Base-by-base conservation (phyloP, 1,140 invertebrate species). In the Procambarus clarkii region DNA sequence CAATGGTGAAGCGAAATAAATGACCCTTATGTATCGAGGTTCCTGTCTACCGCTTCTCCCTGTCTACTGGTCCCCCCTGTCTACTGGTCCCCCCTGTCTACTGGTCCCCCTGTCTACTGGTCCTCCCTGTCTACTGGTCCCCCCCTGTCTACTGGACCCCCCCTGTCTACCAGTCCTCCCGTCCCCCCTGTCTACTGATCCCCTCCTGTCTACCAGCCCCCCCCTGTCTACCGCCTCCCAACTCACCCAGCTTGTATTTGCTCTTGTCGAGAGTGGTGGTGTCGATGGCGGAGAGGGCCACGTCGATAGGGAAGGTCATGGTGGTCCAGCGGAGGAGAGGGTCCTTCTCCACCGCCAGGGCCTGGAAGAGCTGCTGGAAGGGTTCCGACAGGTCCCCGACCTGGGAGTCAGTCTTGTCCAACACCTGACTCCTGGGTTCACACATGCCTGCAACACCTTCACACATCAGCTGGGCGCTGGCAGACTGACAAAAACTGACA, bases 241-340 rank as follows among this genome's bases (percentile, higher is more conserved):
- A 82, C 79, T 50, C 24, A 89, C 87, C 80, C 69, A 82, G 45
- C 48, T 76, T 89, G 45, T 89, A 83, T 48, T 79, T 89, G 69
- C n/a, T 89, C 69, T 76, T 69, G 69, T 83, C 80, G 8, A 82
- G 79, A 13, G 45, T 74, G 1, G 45, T 44, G 69, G 11, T 34
- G 44, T 89, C 80, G 11, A 89, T 71, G 48, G 91, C 92, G 24
- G 80, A 76, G 34, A 92, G 78, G 64, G 71, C 80, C 93, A 96
- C 96, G 93, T 97, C 97, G 34, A 97, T 96, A 54, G 97, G 97
- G 94, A 96, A 96, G 3, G 88, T 91, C 64, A 91, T 88, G 34
- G 85, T 77, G 71, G 85, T 86, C 71, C 86, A 88, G 34, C 91
- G 64, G 8, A 91, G 78, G 3, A 87, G 78, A 4, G 83, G 48